Evolutionary conservation across 2,113 vertebrate genomes (phyloP).

Genomic region (Lasiurus borealis): DNA sequence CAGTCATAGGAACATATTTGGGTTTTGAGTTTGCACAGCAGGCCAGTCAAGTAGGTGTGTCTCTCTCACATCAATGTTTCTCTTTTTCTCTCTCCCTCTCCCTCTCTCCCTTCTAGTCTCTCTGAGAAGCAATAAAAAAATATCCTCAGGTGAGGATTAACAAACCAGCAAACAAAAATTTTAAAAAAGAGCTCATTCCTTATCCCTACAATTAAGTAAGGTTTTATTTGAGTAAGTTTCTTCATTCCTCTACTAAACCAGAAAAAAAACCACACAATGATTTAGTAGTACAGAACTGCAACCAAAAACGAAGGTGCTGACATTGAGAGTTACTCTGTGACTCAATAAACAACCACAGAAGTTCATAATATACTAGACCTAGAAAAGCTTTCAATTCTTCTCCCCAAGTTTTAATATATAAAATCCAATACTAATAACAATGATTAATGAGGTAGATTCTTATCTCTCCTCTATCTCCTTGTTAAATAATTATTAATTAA

Average conservation of each 20-base stretch:
- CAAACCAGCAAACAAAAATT: no score
- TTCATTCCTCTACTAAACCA: neutral
- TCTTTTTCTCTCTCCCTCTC: no score
- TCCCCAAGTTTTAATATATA: neutral
- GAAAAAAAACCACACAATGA: no score
- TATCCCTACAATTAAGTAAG: neutral
- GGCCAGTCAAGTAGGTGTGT: no score
- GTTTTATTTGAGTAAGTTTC: neutral
- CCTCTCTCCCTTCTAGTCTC: no score
- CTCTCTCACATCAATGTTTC: no score
- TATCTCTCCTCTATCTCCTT: neutral
- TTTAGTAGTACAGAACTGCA: neutral
- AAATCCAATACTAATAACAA: neutral
- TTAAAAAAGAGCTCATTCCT: neutral
- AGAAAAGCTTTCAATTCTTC: neutral
- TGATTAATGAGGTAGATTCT: neutral
- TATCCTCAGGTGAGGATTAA: no score
- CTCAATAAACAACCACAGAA: neutral
- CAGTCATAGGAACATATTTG: no score
- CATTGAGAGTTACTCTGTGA: neutral
- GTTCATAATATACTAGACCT: neutral
- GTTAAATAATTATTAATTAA: neutral
- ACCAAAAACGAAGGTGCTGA: neutral
- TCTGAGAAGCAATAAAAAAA: no score
- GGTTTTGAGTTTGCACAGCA: no score